Conservation (phyloP, 35 echinoderm and acorn worm genomes). For the Ophioderma brevispina region DNA sequence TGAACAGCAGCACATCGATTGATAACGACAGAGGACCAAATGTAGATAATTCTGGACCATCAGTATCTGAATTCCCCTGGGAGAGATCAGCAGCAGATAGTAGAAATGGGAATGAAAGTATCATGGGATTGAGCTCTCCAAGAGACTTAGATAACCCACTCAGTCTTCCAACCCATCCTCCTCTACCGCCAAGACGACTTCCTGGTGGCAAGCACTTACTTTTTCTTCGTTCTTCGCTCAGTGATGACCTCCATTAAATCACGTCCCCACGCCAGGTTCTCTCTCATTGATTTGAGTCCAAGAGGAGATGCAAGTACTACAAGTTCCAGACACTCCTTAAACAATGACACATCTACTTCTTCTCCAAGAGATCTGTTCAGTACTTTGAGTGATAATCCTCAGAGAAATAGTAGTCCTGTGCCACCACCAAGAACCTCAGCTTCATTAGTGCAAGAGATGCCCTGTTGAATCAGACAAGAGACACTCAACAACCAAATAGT, state of each 20-base stretch:
- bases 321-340: background rate
- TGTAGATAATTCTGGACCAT: background rate
- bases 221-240: no score
- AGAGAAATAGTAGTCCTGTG: background rate
- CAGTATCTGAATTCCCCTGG: no score
- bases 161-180: background rate
- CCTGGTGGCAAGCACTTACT: no score
- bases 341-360: background rate
- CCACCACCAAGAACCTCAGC: background rate
- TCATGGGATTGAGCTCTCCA: no score
- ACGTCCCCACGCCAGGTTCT: background rate
- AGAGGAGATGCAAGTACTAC: background rate
- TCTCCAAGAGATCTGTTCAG: background rate
- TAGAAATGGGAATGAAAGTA: background rate
- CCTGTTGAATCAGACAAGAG: background rate
- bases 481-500: background rate
- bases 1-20: background rate
- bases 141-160: background rate
- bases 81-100: no score
- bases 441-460: background rate
- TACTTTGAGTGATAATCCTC: background rate
- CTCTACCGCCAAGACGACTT: background rate
- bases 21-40: constrained; percentile 19
- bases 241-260: background rate
- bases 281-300: background rate